Base-by-base conservation (phyloP, 2,113 vertebrate genomes). In the Sylvietta virens region DNA sequence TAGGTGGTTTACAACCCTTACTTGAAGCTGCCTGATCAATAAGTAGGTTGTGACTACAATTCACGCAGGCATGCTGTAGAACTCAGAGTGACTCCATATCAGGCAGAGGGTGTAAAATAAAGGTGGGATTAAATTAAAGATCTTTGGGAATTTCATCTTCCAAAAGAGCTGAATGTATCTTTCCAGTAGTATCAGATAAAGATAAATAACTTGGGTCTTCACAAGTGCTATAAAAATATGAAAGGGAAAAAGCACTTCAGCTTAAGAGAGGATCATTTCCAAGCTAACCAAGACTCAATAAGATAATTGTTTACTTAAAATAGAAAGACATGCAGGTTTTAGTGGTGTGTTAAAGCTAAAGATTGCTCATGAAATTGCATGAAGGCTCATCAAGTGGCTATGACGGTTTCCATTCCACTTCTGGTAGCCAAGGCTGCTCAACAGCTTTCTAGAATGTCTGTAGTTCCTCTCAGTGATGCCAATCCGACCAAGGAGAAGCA, bases 21-120 rank as follows among this genome's bases (percentile, higher is more conserved):
- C 35, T 54, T 71, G 60, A 33, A 67, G 37, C 11, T 97, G 98
- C 98, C 97, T 98, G 97, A 47, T 98, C 94, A 95, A 98, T 98
- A 77, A 98, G 88, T 48, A 99, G 96, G 94, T 98, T 98, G 95
- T 97, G 98, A 62, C 8, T 81, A 98, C 94, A 10, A 98, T 94
- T 81, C 95, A 96, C 19, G 58, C 92, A 35, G 98, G 98, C 7
- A 47, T 96, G 53, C 97, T 98, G 61, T 98, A 99, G 91, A 96
- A 98, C 22, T 76, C 81, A 53, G 98, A 99, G 80, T 98, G 98
- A 65, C 95, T 98, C 98, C 98, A 98, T 81, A 99, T 97, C 39
- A 99, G 97, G 66, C 94, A 98, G 58, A 98, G 89, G 14, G 96
- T 97, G 44, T 99, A 98, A 93, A 99, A 98, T 28, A 99, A 95